Percentiles rank a stretch among this genome's conserved stretches.
Evolutionary conservation across 2,888 invertebrate species (phyloP).

Genomic region (Eudemis profundana): DNA sequence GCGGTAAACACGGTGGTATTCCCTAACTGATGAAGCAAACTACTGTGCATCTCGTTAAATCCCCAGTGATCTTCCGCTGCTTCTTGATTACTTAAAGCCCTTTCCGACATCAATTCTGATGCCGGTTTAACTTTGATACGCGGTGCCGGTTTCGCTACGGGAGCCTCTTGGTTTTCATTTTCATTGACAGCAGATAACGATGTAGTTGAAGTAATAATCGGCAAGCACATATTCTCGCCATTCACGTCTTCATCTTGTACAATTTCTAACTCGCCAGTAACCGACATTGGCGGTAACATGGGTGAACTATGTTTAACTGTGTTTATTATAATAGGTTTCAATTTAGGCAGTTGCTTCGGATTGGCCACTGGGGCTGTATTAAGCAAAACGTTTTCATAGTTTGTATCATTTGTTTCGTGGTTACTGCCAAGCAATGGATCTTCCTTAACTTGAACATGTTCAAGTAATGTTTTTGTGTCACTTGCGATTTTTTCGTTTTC

Average conservation of each 20-base stretch:
- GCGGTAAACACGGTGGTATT: background rate
- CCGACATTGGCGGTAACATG: background rate
- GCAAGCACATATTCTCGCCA: slow-evolving; percentile 59
- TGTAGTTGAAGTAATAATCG: slow-evolving; percentile 68
- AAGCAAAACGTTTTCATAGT: slow-evolving; percentile 54
- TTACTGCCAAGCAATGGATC: background rate
- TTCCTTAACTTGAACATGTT: background rate
- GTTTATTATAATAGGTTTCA: slow-evolving; percentile 41
- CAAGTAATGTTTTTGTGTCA: slow-evolving; percentile 4
- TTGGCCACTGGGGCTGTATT: slow-evolving; percentile 73
- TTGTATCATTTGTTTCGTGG: slow-evolving; percentile 23
- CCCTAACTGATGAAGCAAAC: slow-evolving; percentile 5
- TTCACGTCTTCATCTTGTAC: slow-evolving; percentile 37
- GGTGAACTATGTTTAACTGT: slow-evolving; percentile 7
- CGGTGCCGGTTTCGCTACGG: slow-evolving; percentile 52
- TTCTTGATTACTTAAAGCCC: slow-evolving; percentile 52
- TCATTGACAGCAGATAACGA: slow-evolving; percentile 58
- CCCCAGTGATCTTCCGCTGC: slow-evolving; percentile 43
- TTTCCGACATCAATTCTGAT: slow-evolving; percentile 70
- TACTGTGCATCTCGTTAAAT: slow-evolving; percentile 15
- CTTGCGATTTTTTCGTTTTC: background rate
- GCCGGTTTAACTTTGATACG: slow-evolving; percentile 77
- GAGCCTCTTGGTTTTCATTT: slow-evolving; percentile 14
- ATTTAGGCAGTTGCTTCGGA: slow-evolving; percentile 71
- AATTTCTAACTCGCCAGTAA: slow-evolving; percentile 5